These are phyloP conservation scores for Coryphaenoides rupestris DNA, from an alignment of 2,113 vertebrate species.

Conservation along the genomic window DNA sequence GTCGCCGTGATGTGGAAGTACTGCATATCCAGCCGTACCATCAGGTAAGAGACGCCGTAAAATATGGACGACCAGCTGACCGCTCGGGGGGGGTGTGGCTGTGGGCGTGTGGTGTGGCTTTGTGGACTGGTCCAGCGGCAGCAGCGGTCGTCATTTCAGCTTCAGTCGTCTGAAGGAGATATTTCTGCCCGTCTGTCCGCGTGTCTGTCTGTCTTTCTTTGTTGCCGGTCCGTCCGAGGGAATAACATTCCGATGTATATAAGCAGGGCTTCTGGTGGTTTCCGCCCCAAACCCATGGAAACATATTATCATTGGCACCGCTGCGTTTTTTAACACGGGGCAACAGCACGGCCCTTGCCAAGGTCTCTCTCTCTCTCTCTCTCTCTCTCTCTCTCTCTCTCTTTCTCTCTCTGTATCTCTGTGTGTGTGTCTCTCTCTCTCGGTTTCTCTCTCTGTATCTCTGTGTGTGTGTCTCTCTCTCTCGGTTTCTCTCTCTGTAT, in stretches of 20 bases:
- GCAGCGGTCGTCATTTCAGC: constrained; percentile 45
- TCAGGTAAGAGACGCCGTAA: too few species aligned
- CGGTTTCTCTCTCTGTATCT: too few species aligned
- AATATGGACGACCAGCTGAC: constrained; percentile 37
- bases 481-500: too few species aligned
- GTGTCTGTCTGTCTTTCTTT: too few species aligned
- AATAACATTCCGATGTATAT: constrained; percentile 56
- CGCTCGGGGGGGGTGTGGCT: constrained; percentile 16
- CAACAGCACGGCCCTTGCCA: constrained; percentile 27
- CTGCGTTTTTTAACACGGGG: constrained; percentile 3
- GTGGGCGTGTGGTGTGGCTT: constrained; percentile 17
- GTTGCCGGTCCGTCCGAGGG: constrained; percentile 45
- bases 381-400: constrained; percentile 27
- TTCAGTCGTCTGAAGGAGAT: constrained; percentile 47
- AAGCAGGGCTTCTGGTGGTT: constrained; percentile 45
- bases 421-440: too few species aligned
- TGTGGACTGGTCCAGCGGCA: too few species aligned
- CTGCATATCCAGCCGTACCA: constrained; percentile 91
- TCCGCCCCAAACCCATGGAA: constrained; percentile 51
- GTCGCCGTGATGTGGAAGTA: constrained; percentile 93
- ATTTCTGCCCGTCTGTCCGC: constrained; percentile 53
- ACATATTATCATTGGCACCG: constrained; percentile 44
- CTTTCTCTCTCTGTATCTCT: background rate
- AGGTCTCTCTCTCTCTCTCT: constrained; percentile 35
- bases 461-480: too few species aligned